Evolutionary conservation across 1,140 invertebrate genomes (phyloP).

Genomic region (Oedothorax gibbosus): DNA sequence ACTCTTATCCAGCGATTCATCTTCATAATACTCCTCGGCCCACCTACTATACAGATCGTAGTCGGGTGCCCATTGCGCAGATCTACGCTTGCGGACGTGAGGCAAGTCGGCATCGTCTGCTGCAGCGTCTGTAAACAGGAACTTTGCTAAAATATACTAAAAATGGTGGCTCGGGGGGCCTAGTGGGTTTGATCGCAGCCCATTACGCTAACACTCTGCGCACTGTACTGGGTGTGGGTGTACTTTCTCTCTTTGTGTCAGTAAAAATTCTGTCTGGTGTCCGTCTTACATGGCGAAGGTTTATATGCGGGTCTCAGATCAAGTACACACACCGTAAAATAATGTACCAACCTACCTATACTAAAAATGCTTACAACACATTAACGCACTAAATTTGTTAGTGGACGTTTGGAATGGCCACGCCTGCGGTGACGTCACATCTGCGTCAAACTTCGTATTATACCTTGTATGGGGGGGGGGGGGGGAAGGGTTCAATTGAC

Average conservation of each 20-base stretch:
- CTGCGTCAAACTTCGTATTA: no score
- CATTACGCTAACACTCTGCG: no score
- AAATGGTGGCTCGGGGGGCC: background rate
- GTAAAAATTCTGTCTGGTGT: background rate
- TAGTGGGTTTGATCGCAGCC: no score
- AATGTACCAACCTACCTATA: background rate
- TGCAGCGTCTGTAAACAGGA: background rate
- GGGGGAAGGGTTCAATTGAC: no score
- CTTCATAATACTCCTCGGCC: constrained; percentile 50
- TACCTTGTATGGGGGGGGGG: no score
- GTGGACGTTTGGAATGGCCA: no score
- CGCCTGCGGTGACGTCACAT: no score
- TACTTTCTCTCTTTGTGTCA: no score
- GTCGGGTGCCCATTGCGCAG: constrained; percentile 38
- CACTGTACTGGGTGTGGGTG: no score
- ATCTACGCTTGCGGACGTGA: constrained; percentile 12
- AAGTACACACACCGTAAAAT: background rate
- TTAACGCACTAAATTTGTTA: no score
- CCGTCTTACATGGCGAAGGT: no score
- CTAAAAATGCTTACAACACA: background rate
- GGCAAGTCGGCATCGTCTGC: background rate
- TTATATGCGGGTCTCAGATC: background rate
- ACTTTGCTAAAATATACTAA: background rate
- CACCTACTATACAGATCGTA: constrained; percentile 48
- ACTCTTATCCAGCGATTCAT: background rate